phyloP scores from a whole-genome alignment of 2,113 vertebrate species.

The Microcebus ravelobensis region DNA sequence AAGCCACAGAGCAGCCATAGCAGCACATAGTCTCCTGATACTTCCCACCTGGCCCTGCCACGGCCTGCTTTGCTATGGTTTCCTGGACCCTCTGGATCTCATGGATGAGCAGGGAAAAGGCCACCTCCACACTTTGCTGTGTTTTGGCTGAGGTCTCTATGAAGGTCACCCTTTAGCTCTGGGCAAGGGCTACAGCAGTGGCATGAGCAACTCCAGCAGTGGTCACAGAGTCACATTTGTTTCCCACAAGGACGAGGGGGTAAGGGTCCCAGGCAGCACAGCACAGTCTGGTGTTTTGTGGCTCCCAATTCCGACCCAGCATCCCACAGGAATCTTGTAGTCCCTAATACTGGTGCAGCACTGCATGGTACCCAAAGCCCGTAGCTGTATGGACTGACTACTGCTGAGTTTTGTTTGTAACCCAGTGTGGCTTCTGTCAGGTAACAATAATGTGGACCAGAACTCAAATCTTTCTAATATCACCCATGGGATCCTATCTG shows the following conservation, averaged over 20 bases:
- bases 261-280: constrained; percentile 6
- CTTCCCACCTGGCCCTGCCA: neutral
- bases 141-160: constrained; percentile 72
- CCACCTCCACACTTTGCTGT: constrained; percentile 60
- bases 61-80: constrained; percentile 22
- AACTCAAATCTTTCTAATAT: neutral
- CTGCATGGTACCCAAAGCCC: neutral
- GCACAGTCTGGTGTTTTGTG: neutral
- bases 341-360: neutral
- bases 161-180: constrained; percentile 62
- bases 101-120: constrained; percentile 65
- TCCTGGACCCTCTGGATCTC: constrained; percentile 56
- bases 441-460: neutral
- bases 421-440: neutral
- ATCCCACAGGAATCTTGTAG: neutral
- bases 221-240: constrained; percentile 65
- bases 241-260: constrained; percentile 68
- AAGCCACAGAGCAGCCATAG: constrained; percentile 69
- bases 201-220: neutral
- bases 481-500: neutral
- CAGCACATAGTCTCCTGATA: constrained; percentile 44
- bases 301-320: neutral
- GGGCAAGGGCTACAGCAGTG: neutral
- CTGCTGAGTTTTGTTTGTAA: neutral
- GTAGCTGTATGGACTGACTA: neutral